These are phyloP conservation scores for Cheumatopsyche charites DNA, from an alignment of 1,140 invertebrate genomes.

Conservation along the genomic window DNA sequence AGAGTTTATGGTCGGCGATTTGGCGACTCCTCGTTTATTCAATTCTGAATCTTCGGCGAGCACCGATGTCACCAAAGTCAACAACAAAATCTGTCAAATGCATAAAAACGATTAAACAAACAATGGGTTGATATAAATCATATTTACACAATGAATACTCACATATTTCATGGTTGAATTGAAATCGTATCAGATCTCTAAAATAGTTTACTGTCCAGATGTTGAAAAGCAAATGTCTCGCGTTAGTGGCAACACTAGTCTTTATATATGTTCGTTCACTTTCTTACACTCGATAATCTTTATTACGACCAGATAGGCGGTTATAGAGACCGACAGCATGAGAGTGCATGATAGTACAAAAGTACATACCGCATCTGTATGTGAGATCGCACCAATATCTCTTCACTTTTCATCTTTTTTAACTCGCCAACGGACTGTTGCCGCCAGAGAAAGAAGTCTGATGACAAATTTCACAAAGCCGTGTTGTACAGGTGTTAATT, in stretches of 20 bases:
- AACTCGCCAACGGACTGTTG: slow-evolving; percentile 21
- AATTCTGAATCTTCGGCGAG: slow-evolving; percentile 39
- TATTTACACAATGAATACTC: neutral
- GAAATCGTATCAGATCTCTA: slow-evolving; percentile 5
- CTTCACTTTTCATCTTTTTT: slow-evolving; percentile 19
- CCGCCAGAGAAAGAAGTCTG: slow-evolving; percentile 7
- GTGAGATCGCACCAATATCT: slow-evolving; percentile 26
- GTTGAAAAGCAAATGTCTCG: slow-evolving; percentile 34
- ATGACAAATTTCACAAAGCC: slow-evolving; percentile 11
- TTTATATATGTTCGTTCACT: slow-evolving; percentile 38
- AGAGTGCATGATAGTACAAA: slow-evolving; percentile 32
- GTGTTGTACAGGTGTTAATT: neutral
- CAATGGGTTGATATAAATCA: neutral
- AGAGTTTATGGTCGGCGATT: slow-evolving; percentile 34
- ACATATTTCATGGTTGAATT: slow-evolving; percentile 12
- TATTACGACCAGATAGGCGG: slow-evolving; percentile 18
- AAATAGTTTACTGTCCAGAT: slow-evolving; percentile 13
- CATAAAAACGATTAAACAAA: neutral
- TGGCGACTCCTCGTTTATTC: slow-evolving; percentile 38
- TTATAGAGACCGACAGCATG: slow-evolving; percentile 27
- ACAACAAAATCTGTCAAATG: slow-evolving; percentile 26
- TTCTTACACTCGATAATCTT: slow-evolving; percentile 30
- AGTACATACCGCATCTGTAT: slow-evolving; percentile 33
- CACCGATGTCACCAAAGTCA: slow-evolving; percentile 26
- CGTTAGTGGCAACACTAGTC: neutral